Percentiles rank a stretch among this genome's conserved stretches.
phyloP scores from a whole-genome alignment of 2,797 vertebrate species.

The Chaenodraco wilsoni region DNA sequence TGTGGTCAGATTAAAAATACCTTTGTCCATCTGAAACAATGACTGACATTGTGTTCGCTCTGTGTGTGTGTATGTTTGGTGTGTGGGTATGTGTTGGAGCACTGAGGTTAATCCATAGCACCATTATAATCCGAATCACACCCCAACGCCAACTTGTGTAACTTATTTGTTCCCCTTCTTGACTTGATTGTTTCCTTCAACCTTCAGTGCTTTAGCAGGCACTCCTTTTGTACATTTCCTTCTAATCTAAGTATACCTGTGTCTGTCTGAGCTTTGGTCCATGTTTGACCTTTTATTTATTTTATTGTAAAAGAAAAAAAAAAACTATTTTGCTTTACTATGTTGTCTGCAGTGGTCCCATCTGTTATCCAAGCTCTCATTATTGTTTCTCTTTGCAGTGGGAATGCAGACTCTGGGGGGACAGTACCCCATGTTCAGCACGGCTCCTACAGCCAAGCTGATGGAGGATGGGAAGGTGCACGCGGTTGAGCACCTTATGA shows the following conservation, averaged over 20 bases:
- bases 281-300: conserved; percentile 15
- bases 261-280: conserved; percentile 44
- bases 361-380: conserved; percentile 54
- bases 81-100: conserved; percentile 38
- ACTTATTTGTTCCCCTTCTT: conserved; percentile 46
- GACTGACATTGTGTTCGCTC: conserved; percentile 56
- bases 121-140: conserved; percentile 78
- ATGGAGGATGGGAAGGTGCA: conserved; percentile 98
- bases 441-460: conserved; percentile 89
- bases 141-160: conserved; percentile 58
- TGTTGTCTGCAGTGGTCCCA: conserved; percentile 5
- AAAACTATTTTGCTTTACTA: conserved; percentile 1
- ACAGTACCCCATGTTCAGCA: conserved; percentile 95
- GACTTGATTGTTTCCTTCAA: conserved; percentile 31
- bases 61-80: conserved; percentile 21
- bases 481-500: conserved; percentile 93
- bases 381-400: conserved; percentile 82
- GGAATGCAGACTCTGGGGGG: conserved; percentile 89
- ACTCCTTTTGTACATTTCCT: conserved; percentile 11
- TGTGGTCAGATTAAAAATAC: conserved; percentile 67
- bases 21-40: conserved; percentile 74
- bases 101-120: conserved; percentile 68
- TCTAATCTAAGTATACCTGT: conserved; percentile 20
- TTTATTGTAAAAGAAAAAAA: conserved; percentile 4
- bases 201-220: not conserved